Conservation (phyloP, 2,797 vertebrate species). For the Danio tinwini region DNA sequence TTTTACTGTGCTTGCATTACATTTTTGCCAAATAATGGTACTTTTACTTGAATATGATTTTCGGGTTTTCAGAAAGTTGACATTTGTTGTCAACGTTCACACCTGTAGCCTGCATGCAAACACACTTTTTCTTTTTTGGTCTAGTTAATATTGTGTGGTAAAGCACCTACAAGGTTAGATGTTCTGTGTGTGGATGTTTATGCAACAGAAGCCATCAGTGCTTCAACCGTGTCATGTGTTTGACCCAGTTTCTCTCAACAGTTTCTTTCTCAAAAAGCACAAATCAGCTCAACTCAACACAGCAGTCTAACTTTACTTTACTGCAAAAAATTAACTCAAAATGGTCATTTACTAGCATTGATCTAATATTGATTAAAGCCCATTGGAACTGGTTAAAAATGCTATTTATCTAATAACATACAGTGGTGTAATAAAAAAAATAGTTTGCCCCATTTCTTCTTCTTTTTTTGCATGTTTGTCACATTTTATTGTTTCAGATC, state of each 20-base stretch:
- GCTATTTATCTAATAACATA: not conserved
- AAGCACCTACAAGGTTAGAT: conserved; percentile 19
- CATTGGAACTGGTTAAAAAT: too few species aligned
- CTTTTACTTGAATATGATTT: too few species aligned
- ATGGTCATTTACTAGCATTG: not conserved
- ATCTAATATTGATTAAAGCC: not conserved
- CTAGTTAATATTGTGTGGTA: conserved; percentile 8
- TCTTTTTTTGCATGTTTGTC: too few species aligned
- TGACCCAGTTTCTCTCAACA: not conserved
- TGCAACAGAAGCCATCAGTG: not conserved
- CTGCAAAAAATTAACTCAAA: conserved; percentile 15
- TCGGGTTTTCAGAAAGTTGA: too few species aligned
- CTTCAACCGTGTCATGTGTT: not conserved
- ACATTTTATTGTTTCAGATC: too few species aligned
- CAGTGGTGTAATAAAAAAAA: too few species aligned
- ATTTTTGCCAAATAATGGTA: too few species aligned
- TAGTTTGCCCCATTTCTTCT: too few species aligned
- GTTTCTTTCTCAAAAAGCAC: not conserved
- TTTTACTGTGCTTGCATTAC: too few species aligned
- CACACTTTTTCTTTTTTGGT: not conserved
- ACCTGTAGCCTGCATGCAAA: not conserved
- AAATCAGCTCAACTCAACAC: not conserved
- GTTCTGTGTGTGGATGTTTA: not conserved
- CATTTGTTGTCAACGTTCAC: not conserved
- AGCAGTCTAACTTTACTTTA: not conserved